phyloP scores from a whole-genome alignment of 2,888 invertebrate genomes.

The Cistogaster globosa region DNA sequence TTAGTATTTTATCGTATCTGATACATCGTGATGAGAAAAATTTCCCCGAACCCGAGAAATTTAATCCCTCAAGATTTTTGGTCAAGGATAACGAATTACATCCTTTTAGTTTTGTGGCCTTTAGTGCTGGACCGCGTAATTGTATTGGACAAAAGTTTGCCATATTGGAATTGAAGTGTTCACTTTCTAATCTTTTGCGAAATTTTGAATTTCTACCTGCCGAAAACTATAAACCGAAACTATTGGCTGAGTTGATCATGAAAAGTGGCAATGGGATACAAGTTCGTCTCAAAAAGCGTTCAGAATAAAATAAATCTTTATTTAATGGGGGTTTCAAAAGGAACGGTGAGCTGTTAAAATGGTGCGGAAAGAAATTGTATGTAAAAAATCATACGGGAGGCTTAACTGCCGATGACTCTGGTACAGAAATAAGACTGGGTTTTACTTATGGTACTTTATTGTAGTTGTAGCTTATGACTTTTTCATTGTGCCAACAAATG shows the following conservation, averaged over 20 bases:
- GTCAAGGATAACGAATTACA: constrained; percentile 76
- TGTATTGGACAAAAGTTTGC: constrained; percentile 83
- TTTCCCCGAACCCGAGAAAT: constrained; percentile 83
- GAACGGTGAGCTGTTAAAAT: too few species aligned
- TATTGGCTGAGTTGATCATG: constrained; percentile 79
- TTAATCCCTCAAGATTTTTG: constrained; percentile 81
- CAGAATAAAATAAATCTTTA: neutral
- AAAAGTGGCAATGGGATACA: constrained; percentile 81
- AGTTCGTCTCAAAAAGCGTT: constrained; percentile 77
- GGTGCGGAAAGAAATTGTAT: too few species aligned
- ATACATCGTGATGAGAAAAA: constrained; percentile 83
- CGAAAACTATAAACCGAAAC: constrained; percentile 75
- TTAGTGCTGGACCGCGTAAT: constrained; percentile 81
- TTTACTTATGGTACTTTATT: too few species aligned
- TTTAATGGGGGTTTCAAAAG: too few species aligned
- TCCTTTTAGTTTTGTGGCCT: constrained; percentile 80
- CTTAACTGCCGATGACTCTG: too few species aligned
- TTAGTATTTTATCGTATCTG: constrained; percentile 82
- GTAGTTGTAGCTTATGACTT: too few species aligned
- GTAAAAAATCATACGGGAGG: too few species aligned
- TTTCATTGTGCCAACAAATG: too few species aligned
- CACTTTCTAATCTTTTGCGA: constrained; percentile 78
- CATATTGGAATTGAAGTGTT: constrained; percentile 81
- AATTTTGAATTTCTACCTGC: constrained; percentile 80
- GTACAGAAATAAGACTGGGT: too few species aligned